Percentiles rank a stretch among this genome's conserved stretches.
Evolutionary conservation across 2,797 vertebrate genomes (phyloP).

Genomic region (Argentina silus): DNA sequence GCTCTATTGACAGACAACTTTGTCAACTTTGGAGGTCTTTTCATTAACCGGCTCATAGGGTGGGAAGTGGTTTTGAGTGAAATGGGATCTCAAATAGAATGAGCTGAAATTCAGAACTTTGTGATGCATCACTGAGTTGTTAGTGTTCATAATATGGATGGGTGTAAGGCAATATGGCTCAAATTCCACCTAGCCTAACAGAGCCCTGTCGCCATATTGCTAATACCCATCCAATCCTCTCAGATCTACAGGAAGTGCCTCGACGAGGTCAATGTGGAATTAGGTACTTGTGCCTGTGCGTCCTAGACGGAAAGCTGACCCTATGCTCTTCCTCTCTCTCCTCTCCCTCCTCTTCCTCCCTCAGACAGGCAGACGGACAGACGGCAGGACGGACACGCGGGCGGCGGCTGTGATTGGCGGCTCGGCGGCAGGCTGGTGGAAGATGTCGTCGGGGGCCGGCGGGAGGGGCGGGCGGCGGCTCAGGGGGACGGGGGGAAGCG

Average conservation of each 20-base stretch:
- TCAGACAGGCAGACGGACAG: slow-evolving; percentile 82
- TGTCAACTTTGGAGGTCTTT: too few relatives aligned
- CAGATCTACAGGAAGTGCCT: slow-evolving; percentile 1
- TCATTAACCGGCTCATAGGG: too few relatives aligned
- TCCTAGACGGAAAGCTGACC: background rate
- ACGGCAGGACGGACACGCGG: slow-evolving; percentile 86
- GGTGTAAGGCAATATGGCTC: too few relatives aligned
- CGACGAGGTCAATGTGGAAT: slow-evolving; percentile 5
- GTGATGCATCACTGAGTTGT: too few relatives aligned
- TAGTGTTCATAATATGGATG: too few relatives aligned
- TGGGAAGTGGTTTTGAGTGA: too few relatives aligned
- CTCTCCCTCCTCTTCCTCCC: slow-evolving; percentile 16
- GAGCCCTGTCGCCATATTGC: too few relatives aligned
- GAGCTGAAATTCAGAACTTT: too few relatives aligned
- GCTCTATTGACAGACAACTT: too few relatives aligned
- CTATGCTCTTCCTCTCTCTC: slow-evolving; percentile 25
- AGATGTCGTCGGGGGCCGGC: slow-evolving; percentile 87
- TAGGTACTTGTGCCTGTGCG: background rate
- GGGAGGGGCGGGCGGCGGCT: slow-evolving; percentile 80
- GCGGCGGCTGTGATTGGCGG: slow-evolving; percentile 82
- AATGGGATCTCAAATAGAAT: too few relatives aligned
- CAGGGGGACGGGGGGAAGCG: slow-evolving; percentile 61
- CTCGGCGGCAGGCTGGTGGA: slow-evolving; percentile 89
- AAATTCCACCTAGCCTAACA: too few relatives aligned
- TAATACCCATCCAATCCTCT: slow-evolving; percentile 14